These are phyloP conservation scores for Melanostigma gelatinosum DNA, from an alignment of 2,113 vertebrate species.

Conservation along the genomic window DNA sequence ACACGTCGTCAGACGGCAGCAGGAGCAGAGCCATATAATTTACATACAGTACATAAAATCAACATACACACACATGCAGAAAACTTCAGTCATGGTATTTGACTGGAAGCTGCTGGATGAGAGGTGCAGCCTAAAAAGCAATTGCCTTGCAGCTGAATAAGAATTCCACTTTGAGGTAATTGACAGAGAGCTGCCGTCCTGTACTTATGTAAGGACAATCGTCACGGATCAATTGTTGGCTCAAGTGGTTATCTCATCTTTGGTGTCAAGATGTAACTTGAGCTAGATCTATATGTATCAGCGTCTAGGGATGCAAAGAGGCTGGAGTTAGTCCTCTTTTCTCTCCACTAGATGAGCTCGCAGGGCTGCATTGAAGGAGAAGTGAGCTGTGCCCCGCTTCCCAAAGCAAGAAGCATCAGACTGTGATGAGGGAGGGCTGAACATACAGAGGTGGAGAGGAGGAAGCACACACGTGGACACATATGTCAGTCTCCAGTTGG, in stretches of 20 bases:
- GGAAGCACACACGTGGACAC: neutral
- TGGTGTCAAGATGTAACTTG: conserved; percentile 12
- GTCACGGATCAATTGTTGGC: neutral
- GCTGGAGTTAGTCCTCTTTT: neutral
- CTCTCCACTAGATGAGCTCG: neutral
- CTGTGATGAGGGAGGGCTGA: conserved; percentile 3
- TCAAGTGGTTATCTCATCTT: conserved; percentile 8
- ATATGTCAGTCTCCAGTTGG: conserved; percentile 29
- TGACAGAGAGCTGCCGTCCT: neutral
- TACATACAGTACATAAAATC: neutral
- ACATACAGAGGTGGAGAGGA: neutral
- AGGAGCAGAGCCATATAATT: neutral
- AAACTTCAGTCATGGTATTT: neutral
- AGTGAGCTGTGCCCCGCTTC: conserved; percentile 6
- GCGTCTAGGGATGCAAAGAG: neutral
- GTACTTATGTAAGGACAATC: neutral
- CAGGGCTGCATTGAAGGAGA: conserved; percentile 8
- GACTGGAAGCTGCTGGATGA: neutral
- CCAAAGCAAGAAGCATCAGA: neutral
- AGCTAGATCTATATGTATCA: neutral
- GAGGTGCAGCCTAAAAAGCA: neutral
- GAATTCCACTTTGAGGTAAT: neutral
- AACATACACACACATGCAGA: neutral
- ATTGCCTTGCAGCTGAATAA: neutral
- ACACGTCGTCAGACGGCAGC: neutral